These are phyloP conservation scores for Bombus sylvicola DNA, from an alignment of 1,140 invertebrate species.

Conservation along the genomic window DNA sequence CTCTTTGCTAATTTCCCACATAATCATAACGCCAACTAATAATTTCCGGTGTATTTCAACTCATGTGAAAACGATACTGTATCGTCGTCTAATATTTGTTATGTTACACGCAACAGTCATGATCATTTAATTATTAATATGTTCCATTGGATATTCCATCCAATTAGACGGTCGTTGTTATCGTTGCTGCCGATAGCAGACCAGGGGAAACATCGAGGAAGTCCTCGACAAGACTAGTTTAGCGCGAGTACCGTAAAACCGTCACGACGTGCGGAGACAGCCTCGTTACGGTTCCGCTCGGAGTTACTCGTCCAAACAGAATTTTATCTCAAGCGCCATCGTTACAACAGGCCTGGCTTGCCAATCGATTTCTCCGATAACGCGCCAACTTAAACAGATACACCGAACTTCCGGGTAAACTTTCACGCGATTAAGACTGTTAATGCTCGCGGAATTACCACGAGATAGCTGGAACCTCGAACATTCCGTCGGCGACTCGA, in stretches of 20 bases:
- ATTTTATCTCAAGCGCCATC: conserved; percentile 80
- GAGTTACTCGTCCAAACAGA: conserved; percentile 76
- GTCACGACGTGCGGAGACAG: conserved; percentile 49
- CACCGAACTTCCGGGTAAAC: conserved; percentile 61
- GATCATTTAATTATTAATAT: conserved; percentile 14
- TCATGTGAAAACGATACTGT: neutral
- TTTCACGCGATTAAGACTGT: conserved; percentile 69
- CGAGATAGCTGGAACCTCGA: conserved; percentile 43
- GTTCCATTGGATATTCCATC: neutral
- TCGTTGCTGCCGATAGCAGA: neutral
- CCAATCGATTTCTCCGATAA: conserved; percentile 76
- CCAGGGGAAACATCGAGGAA: neutral
- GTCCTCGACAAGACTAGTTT: conserved; percentile 3
- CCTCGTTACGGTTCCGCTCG: conserved; percentile 76
- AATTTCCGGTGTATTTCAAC: too few relatives aligned
- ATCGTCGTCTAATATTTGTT: conserved; percentile 5
- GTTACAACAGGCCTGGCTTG: conserved; percentile 75
- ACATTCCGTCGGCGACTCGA: conserved; percentile 48
- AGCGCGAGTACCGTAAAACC: neutral
- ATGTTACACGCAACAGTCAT: neutral
- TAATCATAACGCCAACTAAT: neutral
- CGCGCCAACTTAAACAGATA: conserved; percentile 73
- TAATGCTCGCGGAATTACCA: conserved; percentile 62
- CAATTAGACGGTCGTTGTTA: neutral
- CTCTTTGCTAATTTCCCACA: neutral